A percentile compares a stretch with the other conserved stretches of the same genome.
phyloP scores from a whole-genome alignment of 2,797 vertebrate species.

The Pteropus rufus region DNA sequence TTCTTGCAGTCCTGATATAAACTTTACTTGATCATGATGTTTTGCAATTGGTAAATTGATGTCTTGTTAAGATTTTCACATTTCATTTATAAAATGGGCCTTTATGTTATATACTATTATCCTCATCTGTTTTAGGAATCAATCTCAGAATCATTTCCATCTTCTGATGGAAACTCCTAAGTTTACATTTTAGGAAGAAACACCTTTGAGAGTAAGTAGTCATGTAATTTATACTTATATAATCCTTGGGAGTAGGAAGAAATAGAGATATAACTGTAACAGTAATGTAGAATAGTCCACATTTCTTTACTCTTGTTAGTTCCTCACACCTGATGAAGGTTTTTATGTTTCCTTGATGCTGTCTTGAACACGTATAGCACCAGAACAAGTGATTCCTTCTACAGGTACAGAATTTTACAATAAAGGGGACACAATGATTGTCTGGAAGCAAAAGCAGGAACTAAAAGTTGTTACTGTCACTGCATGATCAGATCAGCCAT shows the following conservation, averaged over 20 bases:
- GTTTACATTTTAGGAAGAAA: neutral
- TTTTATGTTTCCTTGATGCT: neutral
- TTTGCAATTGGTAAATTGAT: neutral
- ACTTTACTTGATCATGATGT: neutral
- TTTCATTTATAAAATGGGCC: neutral
- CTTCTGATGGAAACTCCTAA: neutral
- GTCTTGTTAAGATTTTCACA: neutral
- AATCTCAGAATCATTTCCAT: neutral
- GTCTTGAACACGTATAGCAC: neutral
- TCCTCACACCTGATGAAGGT: neutral
- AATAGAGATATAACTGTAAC: neutral
- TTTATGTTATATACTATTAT: neutral
- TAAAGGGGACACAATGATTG: neutral
- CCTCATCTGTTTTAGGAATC: neutral
- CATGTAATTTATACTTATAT: neutral
- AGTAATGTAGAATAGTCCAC: neutral
- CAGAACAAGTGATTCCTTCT: neutral
- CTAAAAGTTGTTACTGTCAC: neutral
- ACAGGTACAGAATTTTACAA: neutral
- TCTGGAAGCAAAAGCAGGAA: neutral
- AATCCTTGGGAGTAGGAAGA: neutral
- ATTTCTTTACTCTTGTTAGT: neutral
- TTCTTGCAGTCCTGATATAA: neutral
- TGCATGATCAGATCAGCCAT: neutral
- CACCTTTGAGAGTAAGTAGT: neutral